phyloP scores from a whole-genome alignment of 2,888 invertebrate species.

The Morpho helenor region DNA sequence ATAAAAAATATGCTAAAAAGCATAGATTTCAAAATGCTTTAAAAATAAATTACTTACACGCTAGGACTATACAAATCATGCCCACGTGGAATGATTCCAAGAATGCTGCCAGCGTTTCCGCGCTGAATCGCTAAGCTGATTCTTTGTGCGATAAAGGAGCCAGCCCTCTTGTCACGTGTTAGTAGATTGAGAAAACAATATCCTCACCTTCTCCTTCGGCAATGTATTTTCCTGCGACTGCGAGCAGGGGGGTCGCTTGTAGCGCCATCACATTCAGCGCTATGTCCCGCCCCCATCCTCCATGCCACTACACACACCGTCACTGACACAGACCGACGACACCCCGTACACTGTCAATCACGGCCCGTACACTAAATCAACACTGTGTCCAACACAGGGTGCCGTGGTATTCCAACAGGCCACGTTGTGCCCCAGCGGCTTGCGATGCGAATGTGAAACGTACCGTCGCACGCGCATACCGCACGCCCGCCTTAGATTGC shows the following conservation, averaged over 20 bases:
- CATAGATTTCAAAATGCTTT: no score
- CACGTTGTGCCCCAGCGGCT: constrained; percentile 62
- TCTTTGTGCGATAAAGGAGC: no score
- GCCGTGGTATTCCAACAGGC: constrained; percentile 30
- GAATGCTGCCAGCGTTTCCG: no score
- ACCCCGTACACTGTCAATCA: constrained; percentile 37
- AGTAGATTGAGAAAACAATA: background rate
- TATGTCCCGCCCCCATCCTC: constrained; percentile 75
- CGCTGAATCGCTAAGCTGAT: no score
- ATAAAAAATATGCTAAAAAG: no score
- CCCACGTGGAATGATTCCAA: no score
- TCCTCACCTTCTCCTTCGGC: constrained; percentile 68
- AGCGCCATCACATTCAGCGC: constrained; percentile 72
- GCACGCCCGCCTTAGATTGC: constrained; percentile 53
- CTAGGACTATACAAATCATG: no score
- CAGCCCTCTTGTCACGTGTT: no score
- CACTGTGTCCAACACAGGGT: constrained; percentile 16
- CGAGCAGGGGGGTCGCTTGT: constrained; percentile 73
- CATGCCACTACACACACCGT: constrained; percentile 69
- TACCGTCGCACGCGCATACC: constrained; percentile 64
- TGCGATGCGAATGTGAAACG: constrained; percentile 71
- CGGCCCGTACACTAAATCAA: background rate
- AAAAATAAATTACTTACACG: no score
- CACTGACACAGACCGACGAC: constrained; percentile 63
- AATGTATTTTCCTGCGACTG: constrained; percentile 57